These are phyloP conservation scores for Arvicanthis niloticus DNA, from an alignment of 2,113 vertebrate genomes.

Conservation along the genomic window DNA sequence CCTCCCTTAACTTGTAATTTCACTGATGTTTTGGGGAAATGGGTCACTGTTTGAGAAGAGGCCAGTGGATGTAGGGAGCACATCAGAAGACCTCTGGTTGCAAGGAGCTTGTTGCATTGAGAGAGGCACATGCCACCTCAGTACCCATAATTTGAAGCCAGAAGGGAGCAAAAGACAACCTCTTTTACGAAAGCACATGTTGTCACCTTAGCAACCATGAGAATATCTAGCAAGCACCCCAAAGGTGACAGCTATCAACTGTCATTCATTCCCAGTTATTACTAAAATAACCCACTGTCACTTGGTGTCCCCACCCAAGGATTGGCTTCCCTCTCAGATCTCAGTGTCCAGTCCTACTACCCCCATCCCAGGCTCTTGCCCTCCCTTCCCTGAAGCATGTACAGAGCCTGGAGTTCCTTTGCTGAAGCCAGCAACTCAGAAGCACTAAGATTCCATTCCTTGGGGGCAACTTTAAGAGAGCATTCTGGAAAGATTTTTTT, in stretches of 20 bases:
- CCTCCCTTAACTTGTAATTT: background rate
- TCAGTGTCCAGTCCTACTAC: background rate
- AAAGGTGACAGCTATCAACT: background rate
- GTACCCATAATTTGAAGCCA: background rate
- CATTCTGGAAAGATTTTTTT: slow-evolving; percentile 26
- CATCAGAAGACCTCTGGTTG: background rate
- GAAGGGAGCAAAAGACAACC: background rate
- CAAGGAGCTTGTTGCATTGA: background rate
- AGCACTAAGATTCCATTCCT: background rate
- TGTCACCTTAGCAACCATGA: background rate
- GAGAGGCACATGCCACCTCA: background rate
- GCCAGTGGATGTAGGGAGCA: background rate
- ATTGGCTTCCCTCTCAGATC: background rate
- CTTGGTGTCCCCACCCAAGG: background rate
- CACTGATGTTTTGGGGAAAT: background rate
- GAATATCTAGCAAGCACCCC: background rate
- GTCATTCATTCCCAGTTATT: background rate
- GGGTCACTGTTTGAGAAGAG: background rate
- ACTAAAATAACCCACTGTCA: background rate
- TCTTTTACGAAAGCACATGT: background rate
- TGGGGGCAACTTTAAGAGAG: background rate
- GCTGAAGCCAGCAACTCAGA: background rate
- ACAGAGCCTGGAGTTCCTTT: background rate
- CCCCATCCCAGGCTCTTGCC: background rate
- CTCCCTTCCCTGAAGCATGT: background rate